Percentiles rank a stretch among this genome's conserved stretches.
These are phyloP conservation scores for Hystrix brachyura DNA, from an alignment of 2,113 vertebrate genomes.

Conservation along the genomic window DNA sequence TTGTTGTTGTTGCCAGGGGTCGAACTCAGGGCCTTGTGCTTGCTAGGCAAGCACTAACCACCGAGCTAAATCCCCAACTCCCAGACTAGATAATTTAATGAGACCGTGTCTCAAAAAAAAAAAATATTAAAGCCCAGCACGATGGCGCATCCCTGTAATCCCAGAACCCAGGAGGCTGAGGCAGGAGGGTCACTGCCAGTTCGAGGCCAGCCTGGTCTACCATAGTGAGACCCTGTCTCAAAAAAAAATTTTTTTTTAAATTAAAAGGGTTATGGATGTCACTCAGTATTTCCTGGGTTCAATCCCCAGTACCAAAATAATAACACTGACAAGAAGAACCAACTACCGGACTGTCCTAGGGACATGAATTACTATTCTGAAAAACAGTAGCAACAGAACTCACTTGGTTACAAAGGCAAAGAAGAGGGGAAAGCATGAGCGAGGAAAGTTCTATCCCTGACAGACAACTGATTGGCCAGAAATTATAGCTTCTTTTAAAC, in stretches of 20 bases:
- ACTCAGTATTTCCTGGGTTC: not conserved
- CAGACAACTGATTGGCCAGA: not conserved
- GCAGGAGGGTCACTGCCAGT: not conserved
- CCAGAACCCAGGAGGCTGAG: not conserved
- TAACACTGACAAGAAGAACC: not conserved
- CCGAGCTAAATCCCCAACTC: too few relatives aligned
- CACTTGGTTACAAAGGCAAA: not conserved
- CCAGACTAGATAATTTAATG: not conserved
- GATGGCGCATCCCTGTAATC: not conserved
- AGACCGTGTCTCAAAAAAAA: not conserved
- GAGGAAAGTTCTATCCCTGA: not conserved
- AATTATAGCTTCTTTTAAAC: slow-evolving; percentile 1
- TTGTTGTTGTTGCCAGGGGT: too few relatives aligned
- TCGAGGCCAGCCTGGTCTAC: not conserved
- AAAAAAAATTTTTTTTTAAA: not conserved
- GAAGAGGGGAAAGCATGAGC: not conserved
- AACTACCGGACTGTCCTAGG: not conserved
- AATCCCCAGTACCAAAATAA: not conserved
- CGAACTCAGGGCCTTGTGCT: too few relatives aligned
- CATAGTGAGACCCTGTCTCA: not conserved
- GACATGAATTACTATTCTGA: slow-evolving; percentile 37
- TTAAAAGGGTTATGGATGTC: not conserved
- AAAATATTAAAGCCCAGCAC: not conserved
- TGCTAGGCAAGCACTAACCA: too few relatives aligned
- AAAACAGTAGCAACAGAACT: not conserved